Evolutionary conservation across 1,140 invertebrate species (phyloP), one percentile per base, ranked within the genome.

Genomic region (Subanguina moxae): DNA sequence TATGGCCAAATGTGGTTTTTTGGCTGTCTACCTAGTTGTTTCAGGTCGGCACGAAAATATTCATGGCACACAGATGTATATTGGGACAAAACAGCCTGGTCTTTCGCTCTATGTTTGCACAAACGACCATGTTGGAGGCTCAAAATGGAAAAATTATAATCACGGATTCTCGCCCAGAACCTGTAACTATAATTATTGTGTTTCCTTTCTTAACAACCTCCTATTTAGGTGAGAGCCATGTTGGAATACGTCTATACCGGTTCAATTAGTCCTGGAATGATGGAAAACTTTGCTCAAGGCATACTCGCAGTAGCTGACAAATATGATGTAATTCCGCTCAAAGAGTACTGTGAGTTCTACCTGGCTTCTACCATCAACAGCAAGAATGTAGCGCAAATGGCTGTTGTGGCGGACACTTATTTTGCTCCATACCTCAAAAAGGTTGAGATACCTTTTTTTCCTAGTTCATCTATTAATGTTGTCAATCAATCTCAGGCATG

Each of bases 261-360:
- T 15, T 46, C 59, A 15, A 73, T 76, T 8, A 67, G 62, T 19
- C 45, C 27, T 23, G 62, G 28, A 17, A 21, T 68, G n/a, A 63
- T 75, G 23, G 76, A 67, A 59, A 74, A 74, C 32, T 56, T 42
- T 67, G 63, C 71, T 8, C 58, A 80, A 25, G 65, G 61, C 13
- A 78, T 75, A 25, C 56, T 80, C 30, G 77, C 77, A 1, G 70
- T 80, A 30, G 79, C 78, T 11, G 80, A 80, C 38, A 80, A 80
- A 68, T 80, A 80, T 62, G 79, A 67, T 38, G 71, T 80, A 13
- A 32, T 78, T 8, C 57, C 73, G 13, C 61, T 80, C 13, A 80
- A 80, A 46, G 78, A 80, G 21, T 70, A 80, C 30, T 80, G 78
- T 57, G 78, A 80, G 38, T 62, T 71, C 11, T 72, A 73, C 27